Evolutionary conservation across 2,888 invertebrate species (phyloP), one percentile per base, ranked within the genome.

Genomic region (Drosophila mettleri): DNA sequence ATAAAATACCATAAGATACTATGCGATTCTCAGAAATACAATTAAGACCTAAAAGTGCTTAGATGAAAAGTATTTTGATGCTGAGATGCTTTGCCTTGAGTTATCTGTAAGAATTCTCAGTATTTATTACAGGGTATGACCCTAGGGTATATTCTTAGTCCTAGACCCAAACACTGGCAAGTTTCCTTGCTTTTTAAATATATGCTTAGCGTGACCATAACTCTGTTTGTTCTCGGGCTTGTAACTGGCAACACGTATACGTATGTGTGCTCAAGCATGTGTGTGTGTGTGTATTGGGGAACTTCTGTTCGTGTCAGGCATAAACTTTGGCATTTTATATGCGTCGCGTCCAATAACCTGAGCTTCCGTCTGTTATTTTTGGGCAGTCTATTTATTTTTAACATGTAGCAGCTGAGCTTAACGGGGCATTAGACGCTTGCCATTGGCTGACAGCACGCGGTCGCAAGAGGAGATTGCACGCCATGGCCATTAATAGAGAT

Each of bases 251-350:
- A 36, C 55, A 38, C 41, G 33, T 27, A 20, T 63, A 22, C 9
- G 36, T 45, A 29, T 48, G 48, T 65, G 29, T 5, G 24, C n/a
- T n/a, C n/a, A n/a, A n/a, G n/a, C 20, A 43, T 38, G 33, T 14
- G 48, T 38, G 55, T 36, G 27, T 22, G 53, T 45, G 12, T 46
- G 31, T 24, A 6, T 18, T 31, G 22, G 31, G 38, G 31, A 22
- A 6, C 16, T 49, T 4, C 43, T 46, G 36, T 49, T 66, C 46
- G 52, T 72, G 68, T 52, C 69, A 52, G 62, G 57, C 82, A 69
- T 80, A 66, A 83, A 80, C 78, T 76, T 74, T 83, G 78, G 51
- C 73, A 78, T 83, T 83, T 78, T 74, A 67, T 70, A 66, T 69
- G 76, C 68, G 60, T 58, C 27, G 62, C 55, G 58, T 76, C 61